phyloP scores from a whole-genome alignment of 1,140 invertebrate species.

The Uloborus diversus region DNA sequence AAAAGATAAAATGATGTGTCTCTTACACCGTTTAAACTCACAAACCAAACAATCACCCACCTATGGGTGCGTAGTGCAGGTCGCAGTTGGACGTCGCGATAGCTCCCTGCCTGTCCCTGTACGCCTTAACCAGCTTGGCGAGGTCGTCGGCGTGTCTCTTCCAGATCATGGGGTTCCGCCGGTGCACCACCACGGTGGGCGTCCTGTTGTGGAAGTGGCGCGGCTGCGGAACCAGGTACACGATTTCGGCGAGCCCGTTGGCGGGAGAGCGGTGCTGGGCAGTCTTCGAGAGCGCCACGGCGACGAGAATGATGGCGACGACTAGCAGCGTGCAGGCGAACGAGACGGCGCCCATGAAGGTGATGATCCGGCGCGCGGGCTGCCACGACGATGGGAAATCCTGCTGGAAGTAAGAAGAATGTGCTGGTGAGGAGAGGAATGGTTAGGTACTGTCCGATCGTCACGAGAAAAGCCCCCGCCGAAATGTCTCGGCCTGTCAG shows the following conservation, averaged over 20 bases:
- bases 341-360: slow-evolving; percentile 50
- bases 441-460: too few species aligned
- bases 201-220: slow-evolving; percentile 31
- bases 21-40: too few species aligned
- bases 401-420: slow-evolving; percentile 16
- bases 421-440: too few species aligned
- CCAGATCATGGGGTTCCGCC: slow-evolving; percentile 25
- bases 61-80: slow-evolving; percentile 32
- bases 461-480: too few species aligned
- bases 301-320: slow-evolving; percentile 47
- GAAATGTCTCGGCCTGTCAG: too few species aligned
- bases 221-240: slow-evolving; percentile 38
- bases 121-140: slow-evolving; percentile 3
- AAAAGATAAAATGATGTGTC: too few species aligned
- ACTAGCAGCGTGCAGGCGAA: slow-evolving; percentile 40
- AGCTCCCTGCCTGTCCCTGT: slow-evolving; percentile 27
- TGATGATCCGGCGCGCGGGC: slow-evolving; percentile 48
- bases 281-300: slow-evolving; percentile 27
- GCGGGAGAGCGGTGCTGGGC: not conserved
- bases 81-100: slow-evolving; percentile 31
- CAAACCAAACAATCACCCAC: not conserved
- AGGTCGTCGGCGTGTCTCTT: slow-evolving; percentile 32
- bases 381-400: slow-evolving; percentile 52
- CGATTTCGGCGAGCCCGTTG: not conserved
- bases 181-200: slow-evolving; percentile 41